phyloP scores from a whole-genome alignment of 2,113 vertebrate species.

The Limanda limanda region DNA sequence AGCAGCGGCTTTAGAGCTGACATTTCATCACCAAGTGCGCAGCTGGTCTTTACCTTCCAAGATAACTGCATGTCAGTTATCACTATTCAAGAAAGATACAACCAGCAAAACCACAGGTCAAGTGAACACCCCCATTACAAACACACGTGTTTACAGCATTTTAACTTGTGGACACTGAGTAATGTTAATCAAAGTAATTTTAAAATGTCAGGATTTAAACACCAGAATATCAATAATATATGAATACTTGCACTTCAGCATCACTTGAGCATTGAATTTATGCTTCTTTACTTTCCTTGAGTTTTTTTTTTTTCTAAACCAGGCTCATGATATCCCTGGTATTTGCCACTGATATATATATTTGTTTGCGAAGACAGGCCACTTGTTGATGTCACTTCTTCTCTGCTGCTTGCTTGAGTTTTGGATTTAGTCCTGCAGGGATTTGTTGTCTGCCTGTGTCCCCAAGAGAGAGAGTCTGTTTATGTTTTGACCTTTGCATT shows the following conservation, averaged over 20 bases:
- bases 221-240: too few relatives aligned
- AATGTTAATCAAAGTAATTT: too few relatives aligned
- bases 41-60: too few relatives aligned
- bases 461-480: constrained; percentile 56
- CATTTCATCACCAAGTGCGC: too few relatives aligned
- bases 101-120: too few relatives aligned
- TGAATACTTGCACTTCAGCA: not conserved
- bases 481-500: constrained; percentile 79
- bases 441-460: constrained; percentile 31
- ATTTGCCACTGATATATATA: not conserved
- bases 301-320: constrained; percentile 7
- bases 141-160: too few relatives aligned
- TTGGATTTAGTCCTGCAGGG: constrained; percentile 32
- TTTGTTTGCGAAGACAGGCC: constrained; percentile 3
- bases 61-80: too few relatives aligned
- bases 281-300: not conserved
- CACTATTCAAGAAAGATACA: too few relatives aligned
- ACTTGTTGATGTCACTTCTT: constrained; percentile 20
- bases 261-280: not conserved
- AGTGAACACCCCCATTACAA: too few relatives aligned
- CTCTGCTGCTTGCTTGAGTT: constrained; percentile 21
- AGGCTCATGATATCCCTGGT: not conserved
- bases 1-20: too few relatives aligned
- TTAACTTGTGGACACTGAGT: too few relatives aligned
- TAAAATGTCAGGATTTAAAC: too few relatives aligned